Conservation (phyloP, 2,888 invertebrate species). For the Beris chalybata region DNA sequence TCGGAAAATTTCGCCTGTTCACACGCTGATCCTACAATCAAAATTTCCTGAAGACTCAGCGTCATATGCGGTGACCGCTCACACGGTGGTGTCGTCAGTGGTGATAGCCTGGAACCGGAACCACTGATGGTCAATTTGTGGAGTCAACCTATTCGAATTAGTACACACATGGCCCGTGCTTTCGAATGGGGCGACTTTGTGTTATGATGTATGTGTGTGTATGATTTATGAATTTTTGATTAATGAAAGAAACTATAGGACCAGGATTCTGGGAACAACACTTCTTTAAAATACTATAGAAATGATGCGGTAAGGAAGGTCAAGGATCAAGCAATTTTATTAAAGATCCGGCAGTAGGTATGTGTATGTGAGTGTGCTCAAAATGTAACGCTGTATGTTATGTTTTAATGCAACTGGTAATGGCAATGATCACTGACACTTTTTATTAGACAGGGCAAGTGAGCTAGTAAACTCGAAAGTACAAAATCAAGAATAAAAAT, state of each 20-base stretch:
- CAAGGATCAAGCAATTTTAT: not conserved
- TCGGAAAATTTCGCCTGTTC: constrained; percentile 97
- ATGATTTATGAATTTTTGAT: constrained; percentile 12
- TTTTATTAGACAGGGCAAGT: constrained; percentile 20
- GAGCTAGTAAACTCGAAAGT: constrained; percentile 17
- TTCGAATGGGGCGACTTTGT: constrained; percentile 51
- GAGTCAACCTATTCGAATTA: constrained; percentile 55
- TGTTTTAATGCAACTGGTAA: constrained; percentile 28
- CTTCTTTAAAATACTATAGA: too few species aligned
- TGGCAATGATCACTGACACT: constrained; percentile 22
- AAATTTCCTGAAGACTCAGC: constrained; percentile 86
- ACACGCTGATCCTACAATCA: constrained; percentile 90
- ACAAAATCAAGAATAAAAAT: not conserved
- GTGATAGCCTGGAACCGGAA: constrained; percentile 70
- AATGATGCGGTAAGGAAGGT: not conserved
- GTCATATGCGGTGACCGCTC: constrained; percentile 86
- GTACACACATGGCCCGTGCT: constrained; percentile 57
- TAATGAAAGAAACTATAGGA: not conserved
- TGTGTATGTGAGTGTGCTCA: constrained; percentile 9
- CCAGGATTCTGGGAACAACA: not conserved
- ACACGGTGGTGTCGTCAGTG: constrained; percentile 81
- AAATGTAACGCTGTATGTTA: constrained; percentile 22
- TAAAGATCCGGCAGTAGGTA: not conserved
- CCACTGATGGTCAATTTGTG: constrained; percentile 55
- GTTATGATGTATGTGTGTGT: constrained; percentile 43